Percentiles rank a stretch among this genome's conserved stretches.
These are phyloP conservation scores for Ammospiza nelsoni DNA, from an alignment of 2,113 vertebrate species.

Conservation along the genomic window DNA sequence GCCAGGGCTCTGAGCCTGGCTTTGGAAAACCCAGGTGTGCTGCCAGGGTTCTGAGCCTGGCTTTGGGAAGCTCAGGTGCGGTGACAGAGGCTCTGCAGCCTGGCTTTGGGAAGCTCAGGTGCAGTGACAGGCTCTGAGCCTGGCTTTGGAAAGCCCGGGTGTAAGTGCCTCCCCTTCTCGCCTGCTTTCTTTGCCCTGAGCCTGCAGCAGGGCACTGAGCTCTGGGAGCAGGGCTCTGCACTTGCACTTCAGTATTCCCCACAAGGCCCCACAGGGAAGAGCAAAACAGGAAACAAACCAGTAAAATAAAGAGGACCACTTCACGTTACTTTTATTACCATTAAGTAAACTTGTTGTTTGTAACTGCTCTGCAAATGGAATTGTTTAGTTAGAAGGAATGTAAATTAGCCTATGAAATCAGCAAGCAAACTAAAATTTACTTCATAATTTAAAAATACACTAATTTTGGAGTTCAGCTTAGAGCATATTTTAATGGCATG, in stretches of 20 bases:
- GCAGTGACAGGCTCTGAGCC: not conserved
- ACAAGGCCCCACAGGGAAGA: not conserved
- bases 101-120: not conserved
- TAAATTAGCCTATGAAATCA: slow-evolving; percentile 46
- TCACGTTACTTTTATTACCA: not conserved
- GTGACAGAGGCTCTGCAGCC: not conserved
- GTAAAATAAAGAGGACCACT: not conserved
- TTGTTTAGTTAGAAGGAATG: slow-evolving; percentile 12
- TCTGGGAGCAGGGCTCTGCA: not conserved
- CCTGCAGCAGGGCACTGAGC: not conserved
- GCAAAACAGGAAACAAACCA: not conserved
- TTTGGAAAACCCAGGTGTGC: not conserved
- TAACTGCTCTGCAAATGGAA: slow-evolving; percentile 45
- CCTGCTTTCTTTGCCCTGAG: not conserved
- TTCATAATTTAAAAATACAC: slow-evolving; percentile 40
- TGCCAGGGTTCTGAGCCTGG: not conserved
- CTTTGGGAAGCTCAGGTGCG: no score
- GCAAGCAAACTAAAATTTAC: slow-evolving; percentile 5
- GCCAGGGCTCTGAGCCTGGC: not conserved
- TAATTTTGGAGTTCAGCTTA: not conserved
- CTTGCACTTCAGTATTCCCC: not conserved
- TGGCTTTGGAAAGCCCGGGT: not conserved
- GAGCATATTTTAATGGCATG: slow-evolving; percentile 37
- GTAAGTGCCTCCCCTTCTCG: not conserved
- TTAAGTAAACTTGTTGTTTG: not conserved